A percentile compares a stretch with the other conserved stretches of the same genome.
Evolutionary conservation across 2,888 invertebrate genomes (phyloP).

Genomic region (Leptopterna dolabrata): DNA sequence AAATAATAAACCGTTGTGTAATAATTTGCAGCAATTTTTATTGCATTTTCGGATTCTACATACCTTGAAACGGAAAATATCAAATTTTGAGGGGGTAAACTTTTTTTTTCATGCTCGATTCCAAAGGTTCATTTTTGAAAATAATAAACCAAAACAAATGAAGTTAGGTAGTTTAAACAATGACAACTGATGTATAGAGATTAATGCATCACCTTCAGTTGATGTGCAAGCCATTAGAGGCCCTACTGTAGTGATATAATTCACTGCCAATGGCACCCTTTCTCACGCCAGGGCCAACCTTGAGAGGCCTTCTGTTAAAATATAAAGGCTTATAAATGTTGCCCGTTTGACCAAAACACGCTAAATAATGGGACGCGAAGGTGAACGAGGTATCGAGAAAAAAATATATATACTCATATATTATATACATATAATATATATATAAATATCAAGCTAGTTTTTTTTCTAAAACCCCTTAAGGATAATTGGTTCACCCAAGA

Average conservation of each 20-base stretch:
- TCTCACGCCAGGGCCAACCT: not conserved
- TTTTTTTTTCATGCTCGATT: too few species aligned
- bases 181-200: too few species aligned
- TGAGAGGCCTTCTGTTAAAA: not conserved
- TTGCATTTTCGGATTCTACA: too few species aligned
- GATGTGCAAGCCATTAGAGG: not conserved
- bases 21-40: too few species aligned
- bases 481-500: conserved; percentile 32
- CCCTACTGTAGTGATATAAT: not conserved
- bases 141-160: too few species aligned
- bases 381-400: conserved; percentile 23
- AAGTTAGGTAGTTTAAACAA: too few species aligned
- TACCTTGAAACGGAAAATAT: too few species aligned
- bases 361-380: conserved; percentile 34
- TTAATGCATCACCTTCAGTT: not conserved
- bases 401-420: too few species aligned
- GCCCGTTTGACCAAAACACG: conserved; percentile 10
- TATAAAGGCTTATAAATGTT: conserved; percentile 15
- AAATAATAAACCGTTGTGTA: too few species aligned
- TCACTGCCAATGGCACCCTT: not conserved
- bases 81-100: too few species aligned
- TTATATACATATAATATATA: too few species aligned
- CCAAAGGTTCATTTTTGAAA: too few species aligned
- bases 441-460: not conserved
- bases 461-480: not conserved